These are phyloP conservation scores for Echeneis naucrates DNA, from an alignment of 2,797 vertebrate genomes.

Conservation along the genomic window DNA sequence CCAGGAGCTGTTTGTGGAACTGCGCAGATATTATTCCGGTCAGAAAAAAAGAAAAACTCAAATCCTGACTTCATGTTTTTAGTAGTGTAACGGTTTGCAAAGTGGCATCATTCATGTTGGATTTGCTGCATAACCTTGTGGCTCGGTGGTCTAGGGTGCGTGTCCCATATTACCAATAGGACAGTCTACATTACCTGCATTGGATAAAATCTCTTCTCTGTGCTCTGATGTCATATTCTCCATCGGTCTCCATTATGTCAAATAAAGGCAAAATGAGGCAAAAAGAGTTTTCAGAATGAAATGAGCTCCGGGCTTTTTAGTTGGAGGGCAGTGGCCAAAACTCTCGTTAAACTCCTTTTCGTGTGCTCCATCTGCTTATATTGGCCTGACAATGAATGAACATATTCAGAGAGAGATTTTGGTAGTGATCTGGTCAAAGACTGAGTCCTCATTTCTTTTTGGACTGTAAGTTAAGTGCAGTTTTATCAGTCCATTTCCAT, in stretches of 20 bases:
- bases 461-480: conserved; percentile 6
- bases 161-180: background rate
- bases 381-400: background rate
- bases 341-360: background rate
- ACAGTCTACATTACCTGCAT: background rate
- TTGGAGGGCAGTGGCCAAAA: background rate
- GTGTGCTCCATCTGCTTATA: background rate
- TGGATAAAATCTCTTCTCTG: background rate
- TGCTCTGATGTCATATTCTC: background rate
- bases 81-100: background rate
- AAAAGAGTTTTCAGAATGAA: background rate
- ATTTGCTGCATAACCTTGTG: background rate
- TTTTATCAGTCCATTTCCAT: conserved; percentile 1
- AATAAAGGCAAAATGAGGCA: background rate
- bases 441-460: conserved; percentile 12
- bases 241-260: background rate
- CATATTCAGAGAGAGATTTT: background rate
- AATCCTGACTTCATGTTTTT: background rate
- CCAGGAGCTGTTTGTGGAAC: conserved; percentile 89
- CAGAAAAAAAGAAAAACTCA: background rate
- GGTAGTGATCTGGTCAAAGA: conserved; percentile 1
- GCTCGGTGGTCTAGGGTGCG: background rate
- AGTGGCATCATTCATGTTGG: background rate
- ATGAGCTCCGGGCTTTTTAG: background rate
- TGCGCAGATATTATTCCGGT: conserved; percentile 89